A percentile compares a stretch with the other conserved stretches of the same genome.
Conservation (phyloP, 1,140 invertebrate genomes). For the Monomorium pharaonis region DNA sequence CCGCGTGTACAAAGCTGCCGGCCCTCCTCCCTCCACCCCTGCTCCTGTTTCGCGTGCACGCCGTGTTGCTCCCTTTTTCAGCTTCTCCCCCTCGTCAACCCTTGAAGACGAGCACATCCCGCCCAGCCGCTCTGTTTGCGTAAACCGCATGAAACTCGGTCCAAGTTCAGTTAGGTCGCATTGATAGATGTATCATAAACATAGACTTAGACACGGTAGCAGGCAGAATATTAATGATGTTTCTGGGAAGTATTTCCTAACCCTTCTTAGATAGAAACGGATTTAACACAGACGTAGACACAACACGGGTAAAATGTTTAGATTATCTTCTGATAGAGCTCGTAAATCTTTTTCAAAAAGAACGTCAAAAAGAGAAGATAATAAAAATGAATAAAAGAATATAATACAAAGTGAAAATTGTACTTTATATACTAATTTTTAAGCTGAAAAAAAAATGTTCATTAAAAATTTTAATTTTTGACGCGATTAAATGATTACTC, state of each 20-base stretch:
- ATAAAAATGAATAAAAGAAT: not conserved
- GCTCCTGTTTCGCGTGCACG: not conserved
- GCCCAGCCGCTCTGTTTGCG: conserved; percentile 7
- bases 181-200: conserved; percentile 59
- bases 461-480: not conserved
- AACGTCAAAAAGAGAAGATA: too few relatives aligned
- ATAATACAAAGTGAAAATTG: not conserved
- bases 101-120: conserved; percentile 10
- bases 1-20: conserved; percentile 61
- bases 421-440: not conserved
- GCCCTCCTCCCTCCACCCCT: not conserved
- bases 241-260: conserved; percentile 1
- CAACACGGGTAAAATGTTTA: not conserved
- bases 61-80: conserved; percentile 25
- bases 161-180: conserved; percentile 19
- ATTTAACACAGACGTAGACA: not conserved
- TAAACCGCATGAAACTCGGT: conserved; percentile 19
- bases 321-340: not conserved
- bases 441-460: not conserved
- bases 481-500: too few relatives aligned
- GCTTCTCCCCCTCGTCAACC: not conserved
- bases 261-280: not conserved
- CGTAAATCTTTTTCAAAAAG: not conserved
- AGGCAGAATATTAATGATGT: conserved; percentile 43
- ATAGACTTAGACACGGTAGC: not conserved